A percentile compares a stretch with the other conserved stretches of the same genome.
Evolutionary conservation across 2,113 vertebrate species (phyloP).

Genomic region (Antennarius striatus): DNA sequence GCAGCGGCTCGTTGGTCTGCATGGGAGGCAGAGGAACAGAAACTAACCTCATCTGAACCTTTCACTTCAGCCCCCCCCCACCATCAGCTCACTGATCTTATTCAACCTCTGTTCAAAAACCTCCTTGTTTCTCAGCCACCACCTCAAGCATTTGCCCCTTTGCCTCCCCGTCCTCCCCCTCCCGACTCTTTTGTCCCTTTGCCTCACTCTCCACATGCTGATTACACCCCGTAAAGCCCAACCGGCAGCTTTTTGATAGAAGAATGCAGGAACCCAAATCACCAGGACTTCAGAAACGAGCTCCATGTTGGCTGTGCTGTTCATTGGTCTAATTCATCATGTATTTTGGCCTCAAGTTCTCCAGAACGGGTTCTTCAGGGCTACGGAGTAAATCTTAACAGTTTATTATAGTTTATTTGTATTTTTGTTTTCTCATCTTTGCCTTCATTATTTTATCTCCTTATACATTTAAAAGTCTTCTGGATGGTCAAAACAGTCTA

Average conservation of each 20-base stretch:
- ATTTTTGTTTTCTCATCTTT: too few species aligned
- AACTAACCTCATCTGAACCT: slow-evolving; percentile 26
- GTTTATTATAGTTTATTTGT: too few species aligned
- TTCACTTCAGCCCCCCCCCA: slow-evolving; percentile 20
- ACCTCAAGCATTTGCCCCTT: slow-evolving; percentile 35
- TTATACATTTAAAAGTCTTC: not conserved
- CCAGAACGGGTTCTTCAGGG: too few species aligned
- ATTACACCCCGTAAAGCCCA: slow-evolving; percentile 11
- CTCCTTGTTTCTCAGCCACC: slow-evolving; percentile 51
- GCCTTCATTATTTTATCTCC: too few species aligned
- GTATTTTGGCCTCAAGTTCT: too few species aligned
- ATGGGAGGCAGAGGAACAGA: slow-evolving; percentile 13
- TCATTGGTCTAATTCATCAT: too few species aligned
- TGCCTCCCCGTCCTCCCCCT: not conserved
- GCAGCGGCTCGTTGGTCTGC: too few species aligned
- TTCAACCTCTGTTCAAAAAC: slow-evolving; percentile 49
- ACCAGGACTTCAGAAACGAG: not conserved
- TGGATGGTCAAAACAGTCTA: too few species aligned
- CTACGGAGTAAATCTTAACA: too few species aligned
- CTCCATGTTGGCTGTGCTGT: too few species aligned
- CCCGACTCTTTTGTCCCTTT: slow-evolving; percentile 33
- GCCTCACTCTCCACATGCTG: slow-evolving; percentile 6
- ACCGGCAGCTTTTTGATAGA: not conserved
- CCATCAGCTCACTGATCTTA: not conserved
- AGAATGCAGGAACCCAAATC: not conserved